Evolutionary conservation across 2,888 invertebrate species (phyloP), one percentile per base, ranked within the genome.

Genomic region (Tenodera sinensis): DNA sequence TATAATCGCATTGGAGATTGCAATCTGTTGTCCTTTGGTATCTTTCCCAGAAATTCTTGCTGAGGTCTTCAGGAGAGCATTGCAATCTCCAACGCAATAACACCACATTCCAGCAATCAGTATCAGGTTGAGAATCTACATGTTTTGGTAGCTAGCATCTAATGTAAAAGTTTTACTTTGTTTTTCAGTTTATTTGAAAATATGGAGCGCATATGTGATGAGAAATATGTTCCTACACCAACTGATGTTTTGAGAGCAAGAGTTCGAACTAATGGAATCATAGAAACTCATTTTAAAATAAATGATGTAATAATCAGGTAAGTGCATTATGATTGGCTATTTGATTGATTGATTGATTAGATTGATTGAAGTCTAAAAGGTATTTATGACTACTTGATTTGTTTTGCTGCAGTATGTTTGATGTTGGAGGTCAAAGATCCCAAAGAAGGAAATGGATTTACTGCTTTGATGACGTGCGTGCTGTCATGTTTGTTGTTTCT

Each of bases 401-500:
- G 28, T 54, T 85, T 83, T 25, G 85, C 91, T 93, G 92, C 85
- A 95, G 95, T 91, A 95, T 96, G 95, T 96, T 95, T 92, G 96
- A 96, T 92, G 95, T 96, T 54, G 96, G 96, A 34, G 96, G 96
- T 88, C 96, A 96, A 92, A 93, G 96, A 92, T 95, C 95, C 90
- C 95, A 96, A 92, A 92, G 96, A 84, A 93, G 95, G 89, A 96
- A 96, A 92, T 96, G 96, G 96, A 96, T 96, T 91, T 95, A 95
- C 92, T 96, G 95, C 92, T 96, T 96, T 92, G 95, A 96, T 92
- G 95, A 96, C 92, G 95, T 96, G 2, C 93, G 94, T 91, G 95
- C 95, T 28, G 94, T 96, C 2, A 92, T 96, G 84, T 96, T 95
- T 93, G 96, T 96, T 28, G 95, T 95, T 27, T 95, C 96, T 0